Evolutionary conservation across 2,888 invertebrate species (phyloP).

Genomic region (Leptopilina myrica): DNA sequence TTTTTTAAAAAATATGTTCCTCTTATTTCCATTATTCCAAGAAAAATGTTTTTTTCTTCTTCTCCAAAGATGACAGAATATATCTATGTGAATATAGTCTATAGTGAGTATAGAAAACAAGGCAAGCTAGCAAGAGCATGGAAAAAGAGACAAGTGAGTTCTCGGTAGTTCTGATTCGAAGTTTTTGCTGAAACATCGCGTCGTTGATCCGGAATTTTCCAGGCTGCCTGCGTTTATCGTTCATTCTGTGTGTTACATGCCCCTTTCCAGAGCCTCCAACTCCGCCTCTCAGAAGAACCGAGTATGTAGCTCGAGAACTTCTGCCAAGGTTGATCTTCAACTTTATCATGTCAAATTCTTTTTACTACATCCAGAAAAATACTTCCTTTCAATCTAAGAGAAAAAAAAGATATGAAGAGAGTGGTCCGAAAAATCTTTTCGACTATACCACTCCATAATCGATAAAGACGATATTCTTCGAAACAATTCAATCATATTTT

Average conservation of each 20-base stretch:
- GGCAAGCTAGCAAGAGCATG: constrained; percentile 43
- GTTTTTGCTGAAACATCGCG: constrained; percentile 73
- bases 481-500: too few relatives aligned
- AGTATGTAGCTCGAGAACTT: constrained; percentile 11
- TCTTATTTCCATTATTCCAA: too few relatives aligned
- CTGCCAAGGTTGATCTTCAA: constrained; percentile 24
- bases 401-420: too few relatives aligned
- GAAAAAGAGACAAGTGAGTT: constrained; percentile 58
- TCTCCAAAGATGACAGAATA: not conserved
- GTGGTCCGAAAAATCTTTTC: too few relatives aligned
- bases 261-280: constrained; percentile 54
- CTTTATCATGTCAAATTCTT: constrained; percentile 25
- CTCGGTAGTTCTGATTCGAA: constrained; percentile 66
- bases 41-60: not conserved
- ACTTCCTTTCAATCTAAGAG: not conserved
- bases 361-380: too few relatives aligned
- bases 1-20: too few relatives aligned
- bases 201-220: constrained; percentile 74
- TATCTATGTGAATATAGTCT: not conserved
- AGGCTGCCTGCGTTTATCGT: constrained; percentile 73
- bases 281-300: constrained; percentile 60
- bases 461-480: too few relatives aligned
- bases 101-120: constrained; percentile 37
- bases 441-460: too few relatives aligned
- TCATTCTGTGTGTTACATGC: constrained; percentile 73